Evolutionary conservation across 2,113 vertebrate genomes (phyloP).

Genomic region (Charadrius vociferus): DNA sequence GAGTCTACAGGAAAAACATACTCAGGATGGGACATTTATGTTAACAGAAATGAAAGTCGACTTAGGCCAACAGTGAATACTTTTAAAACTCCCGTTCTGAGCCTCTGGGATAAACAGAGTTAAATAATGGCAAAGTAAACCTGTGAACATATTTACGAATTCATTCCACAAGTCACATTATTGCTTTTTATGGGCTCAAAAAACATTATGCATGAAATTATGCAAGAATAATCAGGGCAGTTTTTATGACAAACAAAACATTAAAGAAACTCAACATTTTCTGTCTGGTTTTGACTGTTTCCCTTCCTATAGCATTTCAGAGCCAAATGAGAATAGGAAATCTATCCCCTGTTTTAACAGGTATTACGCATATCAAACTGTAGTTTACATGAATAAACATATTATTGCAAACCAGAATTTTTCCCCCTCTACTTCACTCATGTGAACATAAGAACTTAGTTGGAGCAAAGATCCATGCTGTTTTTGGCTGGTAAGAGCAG

Average conservation of each 20-base stretch:
- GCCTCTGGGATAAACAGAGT: background rate
- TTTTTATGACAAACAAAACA: background rate
- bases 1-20: background rate
- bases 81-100: background rate
- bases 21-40: background rate
- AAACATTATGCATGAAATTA: background rate
- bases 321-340: background rate
- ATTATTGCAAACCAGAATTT: background rate
- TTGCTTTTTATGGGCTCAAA: background rate
- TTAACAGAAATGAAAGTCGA: background rate
- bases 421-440: background rate
- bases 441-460: background rate
- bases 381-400: background rate
- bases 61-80: background rate
- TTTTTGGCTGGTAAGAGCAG: background rate
- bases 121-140: background rate
- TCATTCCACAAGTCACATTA: background rate
- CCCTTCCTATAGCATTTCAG: background rate
- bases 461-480: background rate
- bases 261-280: background rate
- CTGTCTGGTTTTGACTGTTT: background rate
- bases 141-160: background rate
- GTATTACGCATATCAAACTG: background rate
- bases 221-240: background rate
- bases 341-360: background rate